Conservation (phyloP, 2,888 invertebrate species). For the Sphinx pinastri region DNA sequence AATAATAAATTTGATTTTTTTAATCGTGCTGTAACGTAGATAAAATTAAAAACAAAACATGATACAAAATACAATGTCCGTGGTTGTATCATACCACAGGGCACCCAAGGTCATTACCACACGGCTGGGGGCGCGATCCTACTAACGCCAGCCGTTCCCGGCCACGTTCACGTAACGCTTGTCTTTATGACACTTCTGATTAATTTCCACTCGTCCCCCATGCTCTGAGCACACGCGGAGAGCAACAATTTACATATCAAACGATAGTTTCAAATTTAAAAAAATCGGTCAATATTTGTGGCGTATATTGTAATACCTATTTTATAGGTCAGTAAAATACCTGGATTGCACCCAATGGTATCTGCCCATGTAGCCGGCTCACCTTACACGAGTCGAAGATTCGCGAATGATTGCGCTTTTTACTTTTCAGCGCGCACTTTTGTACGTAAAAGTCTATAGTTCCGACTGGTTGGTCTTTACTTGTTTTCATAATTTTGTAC, state of each 20-base stretch:
- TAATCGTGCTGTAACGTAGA: too few species aligned
- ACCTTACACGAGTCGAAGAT: too few species aligned
- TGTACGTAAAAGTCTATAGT: too few species aligned
- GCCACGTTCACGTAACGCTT: conserved; percentile 54
- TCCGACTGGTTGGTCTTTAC: too few species aligned
- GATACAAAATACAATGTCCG: conserved; percentile 10
- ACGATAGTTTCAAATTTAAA: background rate
- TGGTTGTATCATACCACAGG: conserved; percentile 50
- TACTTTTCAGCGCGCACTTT: too few species aligned
- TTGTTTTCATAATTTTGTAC: too few species aligned
- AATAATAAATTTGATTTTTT: too few species aligned
- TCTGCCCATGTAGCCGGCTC: too few species aligned
- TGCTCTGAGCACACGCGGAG: background rate
- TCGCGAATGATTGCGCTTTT: too few species aligned
- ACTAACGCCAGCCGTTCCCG: conserved; percentile 47
- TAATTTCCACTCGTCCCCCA: conserved; percentile 39
- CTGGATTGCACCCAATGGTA: too few species aligned
- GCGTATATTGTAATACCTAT: background rate
- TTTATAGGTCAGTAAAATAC: too few species aligned
- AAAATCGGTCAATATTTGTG: background rate
- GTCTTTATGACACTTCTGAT: conserved; percentile 54
- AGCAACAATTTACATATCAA: background rate
- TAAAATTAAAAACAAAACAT: background rate
- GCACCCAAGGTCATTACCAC: conserved; percentile 64
- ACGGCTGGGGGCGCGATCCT: conserved; percentile 55